Conservation (phyloP, 2,888 invertebrate species). For the Aproaerema taeniolella region DNA sequence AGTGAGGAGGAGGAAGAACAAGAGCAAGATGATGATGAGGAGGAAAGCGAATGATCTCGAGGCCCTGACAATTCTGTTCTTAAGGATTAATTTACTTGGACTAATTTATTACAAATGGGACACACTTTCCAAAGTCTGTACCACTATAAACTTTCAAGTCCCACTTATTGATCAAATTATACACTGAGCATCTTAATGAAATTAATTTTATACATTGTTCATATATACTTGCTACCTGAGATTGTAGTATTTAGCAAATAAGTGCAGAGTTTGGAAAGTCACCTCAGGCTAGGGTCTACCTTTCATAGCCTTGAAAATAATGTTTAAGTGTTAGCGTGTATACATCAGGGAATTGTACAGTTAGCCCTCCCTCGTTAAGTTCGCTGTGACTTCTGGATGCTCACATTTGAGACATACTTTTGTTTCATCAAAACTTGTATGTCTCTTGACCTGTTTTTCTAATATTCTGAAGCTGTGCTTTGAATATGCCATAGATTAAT, state of each 20-base stretch:
- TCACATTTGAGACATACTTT: constrained; percentile 60
- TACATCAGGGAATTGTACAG: constrained; percentile 76
- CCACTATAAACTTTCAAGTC: constrained; percentile 7
- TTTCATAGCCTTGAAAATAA: constrained; percentile 72
- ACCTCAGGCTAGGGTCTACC: constrained; percentile 69
- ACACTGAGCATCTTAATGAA: constrained; percentile 29
- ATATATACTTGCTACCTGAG: constrained; percentile 40
- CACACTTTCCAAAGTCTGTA: constrained; percentile 73
- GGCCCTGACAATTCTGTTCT: constrained; percentile 64
- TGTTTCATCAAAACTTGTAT: constrained; percentile 67
- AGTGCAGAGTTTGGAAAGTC: constrained; percentile 73
- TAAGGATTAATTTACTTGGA: constrained; percentile 76
- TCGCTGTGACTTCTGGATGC: constrained; percentile 74
- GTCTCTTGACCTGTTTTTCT: constrained; percentile 45
- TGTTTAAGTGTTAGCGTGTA: constrained; percentile 76
- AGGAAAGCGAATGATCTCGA: constrained; percentile 81
- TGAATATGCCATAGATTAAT: constrained; percentile 50
- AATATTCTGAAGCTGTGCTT: constrained; percentile 62
- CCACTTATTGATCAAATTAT: background rate
- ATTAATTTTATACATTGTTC: constrained; percentile 50
- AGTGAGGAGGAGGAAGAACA: constrained; percentile 80
- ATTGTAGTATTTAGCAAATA: constrained; percentile 43
- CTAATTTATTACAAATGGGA: constrained; percentile 76
- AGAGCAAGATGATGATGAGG: constrained; percentile 80
- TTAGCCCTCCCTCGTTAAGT: constrained; percentile 77